Evolutionary conservation across 2,113 vertebrate species (phyloP).

Genomic region (Entomyzon cyanotis): DNA sequence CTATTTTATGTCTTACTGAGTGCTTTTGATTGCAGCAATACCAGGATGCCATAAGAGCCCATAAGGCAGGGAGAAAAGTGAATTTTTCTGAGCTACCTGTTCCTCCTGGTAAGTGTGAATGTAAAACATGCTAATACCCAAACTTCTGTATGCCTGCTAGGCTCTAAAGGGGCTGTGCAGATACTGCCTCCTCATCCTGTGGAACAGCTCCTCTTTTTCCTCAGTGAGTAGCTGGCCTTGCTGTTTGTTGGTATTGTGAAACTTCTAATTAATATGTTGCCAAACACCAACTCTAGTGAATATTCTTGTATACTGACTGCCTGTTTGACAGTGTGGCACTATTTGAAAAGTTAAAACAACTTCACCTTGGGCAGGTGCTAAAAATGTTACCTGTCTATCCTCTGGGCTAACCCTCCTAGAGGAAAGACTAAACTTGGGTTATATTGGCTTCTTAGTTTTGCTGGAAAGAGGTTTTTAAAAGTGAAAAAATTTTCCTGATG

Average conservation of each 20-base stretch:
- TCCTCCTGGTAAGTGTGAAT: slow-evolving; percentile 84
- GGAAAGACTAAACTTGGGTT: not conserved
- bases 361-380: not conserved
- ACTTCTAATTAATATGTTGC: not conserved
- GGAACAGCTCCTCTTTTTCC: not conserved
- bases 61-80: slow-evolving; percentile 86
- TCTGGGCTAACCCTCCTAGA: not conserved
- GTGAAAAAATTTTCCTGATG: not conserved
- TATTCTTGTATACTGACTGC: not conserved
- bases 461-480: not conserved
- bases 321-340: not conserved
- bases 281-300: not conserved
- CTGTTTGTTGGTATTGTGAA: not conserved
- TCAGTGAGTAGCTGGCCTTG: not conserved
- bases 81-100: slow-evolving; percentile 90
- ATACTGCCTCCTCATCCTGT: not conserved
- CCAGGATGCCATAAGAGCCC: slow-evolving; percentile 87
- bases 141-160: not conserved
- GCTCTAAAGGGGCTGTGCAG: not conserved
- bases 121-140: not conserved
- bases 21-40: slow-evolving; percentile 86
- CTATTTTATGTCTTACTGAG: not conserved
- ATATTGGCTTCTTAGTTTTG: not conserved
- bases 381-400: not conserved
- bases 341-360: not conserved